Percentiles rank a stretch among this genome's conserved stretches.
Evolutionary conservation across 2,888 invertebrate genomes (phyloP).

Genomic region (Thyatira batis): DNA sequence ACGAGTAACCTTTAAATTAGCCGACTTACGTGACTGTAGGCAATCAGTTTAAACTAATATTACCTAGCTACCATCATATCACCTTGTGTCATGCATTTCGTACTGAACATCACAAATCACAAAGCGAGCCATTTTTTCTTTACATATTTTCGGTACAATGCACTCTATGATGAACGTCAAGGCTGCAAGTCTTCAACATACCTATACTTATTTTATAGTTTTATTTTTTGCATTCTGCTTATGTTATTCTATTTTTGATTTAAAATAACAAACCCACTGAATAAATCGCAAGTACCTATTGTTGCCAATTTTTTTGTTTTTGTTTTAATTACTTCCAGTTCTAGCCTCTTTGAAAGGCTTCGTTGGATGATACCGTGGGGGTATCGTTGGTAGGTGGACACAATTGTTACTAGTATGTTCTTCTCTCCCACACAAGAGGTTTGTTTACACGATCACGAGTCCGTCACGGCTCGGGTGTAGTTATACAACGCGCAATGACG

Average conservation of each 20-base stretch:
- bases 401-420: neutral
- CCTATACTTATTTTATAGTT: neutral
- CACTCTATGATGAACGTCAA: neutral
- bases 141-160: neutral
- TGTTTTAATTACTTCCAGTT: neutral
- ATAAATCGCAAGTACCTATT: too few relatives aligned
- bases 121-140: neutral
- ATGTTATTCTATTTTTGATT: too few relatives aligned
- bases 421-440: neutral
- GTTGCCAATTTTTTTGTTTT: too few relatives aligned
- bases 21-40: neutral
- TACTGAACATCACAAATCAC: neutral
- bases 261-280: too few relatives aligned
- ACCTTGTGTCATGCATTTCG: neutral
- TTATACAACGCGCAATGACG: conserved; percentile 60
- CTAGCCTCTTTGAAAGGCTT: neutral
- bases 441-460: conserved; percentile 17
- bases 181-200: neutral
- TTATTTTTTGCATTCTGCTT: too few relatives aligned
- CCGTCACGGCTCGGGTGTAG: conserved; percentile 34
- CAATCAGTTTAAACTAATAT: neutral
- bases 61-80: neutral
- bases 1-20: too few relatives aligned
- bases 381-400: neutral
- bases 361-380: neutral